phyloP scores from a whole-genome alignment of 2,113 vertebrate genomes.

The Plecotus auritus region DNA sequence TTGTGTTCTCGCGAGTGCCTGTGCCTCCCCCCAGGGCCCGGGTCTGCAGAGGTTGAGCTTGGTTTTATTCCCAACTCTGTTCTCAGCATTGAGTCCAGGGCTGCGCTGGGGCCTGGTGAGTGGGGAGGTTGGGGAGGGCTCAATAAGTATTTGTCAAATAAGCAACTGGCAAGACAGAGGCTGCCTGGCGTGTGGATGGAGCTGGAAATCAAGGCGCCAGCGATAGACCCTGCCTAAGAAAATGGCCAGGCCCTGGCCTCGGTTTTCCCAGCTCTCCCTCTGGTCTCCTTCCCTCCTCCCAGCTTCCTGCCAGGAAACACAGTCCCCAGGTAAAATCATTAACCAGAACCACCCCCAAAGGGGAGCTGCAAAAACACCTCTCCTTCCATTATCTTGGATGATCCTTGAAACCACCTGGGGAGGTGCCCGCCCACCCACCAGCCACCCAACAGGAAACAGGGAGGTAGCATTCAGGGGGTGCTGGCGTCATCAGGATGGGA shows the following conservation, averaged over 20 bases:
- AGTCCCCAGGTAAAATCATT: neutral
- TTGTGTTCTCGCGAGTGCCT: neutral
- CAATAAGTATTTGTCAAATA: neutral
- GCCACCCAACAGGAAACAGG: neutral
- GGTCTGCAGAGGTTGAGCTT: neutral
- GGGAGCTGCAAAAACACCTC: neutral
- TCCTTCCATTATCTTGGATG: neutral
- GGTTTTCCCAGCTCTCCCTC: neutral
- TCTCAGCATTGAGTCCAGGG: neutral
- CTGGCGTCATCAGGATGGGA: neutral
- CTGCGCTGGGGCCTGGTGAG: neutral
- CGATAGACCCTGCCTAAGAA: neutral
- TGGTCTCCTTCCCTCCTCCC: neutral
- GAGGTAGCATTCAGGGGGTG: neutral
- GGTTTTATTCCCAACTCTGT: neutral
- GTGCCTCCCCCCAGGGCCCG: no score
- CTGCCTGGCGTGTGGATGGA: neutral
- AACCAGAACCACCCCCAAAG: neutral
- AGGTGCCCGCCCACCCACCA: neutral
- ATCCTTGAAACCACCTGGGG: neutral
- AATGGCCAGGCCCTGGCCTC: neutral
- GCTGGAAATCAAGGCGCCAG: neutral
- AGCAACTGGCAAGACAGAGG: neutral
- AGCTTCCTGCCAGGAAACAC: conserved; percentile 32
- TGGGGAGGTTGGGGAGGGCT: neutral